These are phyloP conservation scores for Leuciscus waleckii DNA, from an alignment of 2,797 vertebrate genomes.

Conservation along the genomic window DNA sequence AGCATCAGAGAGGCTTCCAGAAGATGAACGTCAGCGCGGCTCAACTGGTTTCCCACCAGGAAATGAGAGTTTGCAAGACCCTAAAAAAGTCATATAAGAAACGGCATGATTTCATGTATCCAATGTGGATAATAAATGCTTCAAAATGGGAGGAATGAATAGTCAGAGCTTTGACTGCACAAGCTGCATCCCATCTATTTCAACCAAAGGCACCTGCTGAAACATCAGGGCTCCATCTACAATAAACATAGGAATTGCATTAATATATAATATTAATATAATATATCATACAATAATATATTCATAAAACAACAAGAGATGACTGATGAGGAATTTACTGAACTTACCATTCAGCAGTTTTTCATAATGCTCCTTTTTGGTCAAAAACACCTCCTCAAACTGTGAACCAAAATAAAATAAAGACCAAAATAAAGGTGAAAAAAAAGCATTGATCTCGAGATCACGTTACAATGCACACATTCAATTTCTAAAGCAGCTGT, in stretches of 20 bases:
- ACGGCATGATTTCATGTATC: neutral
- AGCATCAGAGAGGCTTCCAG: slow-evolving; percentile 83
- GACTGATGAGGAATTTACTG: neutral
- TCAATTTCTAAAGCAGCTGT: neutral
- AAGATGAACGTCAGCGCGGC: slow-evolving; percentile 86
- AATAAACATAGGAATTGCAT: slow-evolving; percentile 16
- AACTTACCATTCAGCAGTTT: slow-evolving; percentile 81
- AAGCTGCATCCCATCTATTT: slow-evolving; percentile 80
- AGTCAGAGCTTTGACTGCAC: slow-evolving; percentile 76
- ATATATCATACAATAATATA: neutral
- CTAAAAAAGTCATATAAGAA: slow-evolving; percentile 67
- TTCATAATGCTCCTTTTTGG: slow-evolving; percentile 79
- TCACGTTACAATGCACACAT: too few species aligned
- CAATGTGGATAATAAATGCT: neutral
- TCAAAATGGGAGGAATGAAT: neutral
- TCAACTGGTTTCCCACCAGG: slow-evolving; percentile 86
- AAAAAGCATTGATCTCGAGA: too few species aligned
- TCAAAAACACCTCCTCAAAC: slow-evolving; percentile 87
- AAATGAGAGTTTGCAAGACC: slow-evolving; percentile 76
- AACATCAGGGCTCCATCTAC: slow-evolving; percentile 82
- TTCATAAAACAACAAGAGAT: neutral
- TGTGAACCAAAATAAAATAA: slow-evolving; percentile 58
- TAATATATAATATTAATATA: too few species aligned
- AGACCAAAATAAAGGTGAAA: too few species aligned
- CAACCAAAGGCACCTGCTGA: slow-evolving; percentile 79